Conservation (phyloP, 2,113 vertebrate species). For the Leucosticte australis region DNA sequence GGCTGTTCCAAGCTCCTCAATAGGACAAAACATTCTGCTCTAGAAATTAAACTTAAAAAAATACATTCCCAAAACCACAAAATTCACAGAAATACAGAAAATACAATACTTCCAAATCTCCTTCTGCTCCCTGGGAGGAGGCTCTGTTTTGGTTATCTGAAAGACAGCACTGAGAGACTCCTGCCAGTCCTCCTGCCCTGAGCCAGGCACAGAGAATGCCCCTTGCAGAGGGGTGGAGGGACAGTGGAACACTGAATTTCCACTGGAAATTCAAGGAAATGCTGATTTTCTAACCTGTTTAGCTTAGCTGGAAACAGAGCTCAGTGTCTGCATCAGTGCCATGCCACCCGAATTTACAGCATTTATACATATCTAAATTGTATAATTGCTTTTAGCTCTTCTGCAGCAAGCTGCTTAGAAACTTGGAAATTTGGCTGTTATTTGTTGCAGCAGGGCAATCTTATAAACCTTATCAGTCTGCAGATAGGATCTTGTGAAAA, state of each 20-base stretch:
- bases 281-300: background rate
- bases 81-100: no score
- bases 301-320: background rate
- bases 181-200: background rate
- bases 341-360: background rate
- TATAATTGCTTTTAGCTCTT: background rate
- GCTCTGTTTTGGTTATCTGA: accelerated
- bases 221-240: background rate
- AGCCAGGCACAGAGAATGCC: background rate
- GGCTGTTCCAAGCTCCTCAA: background rate
- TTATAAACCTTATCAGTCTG: background rate
- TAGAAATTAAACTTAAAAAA: background rate
- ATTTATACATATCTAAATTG: background rate
- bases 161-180: background rate
- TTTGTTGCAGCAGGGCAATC: background rate
- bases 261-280: background rate
- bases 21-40: background rate
- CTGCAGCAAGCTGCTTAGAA: background rate
- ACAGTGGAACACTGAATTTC: accelerated
- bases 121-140: background rate
- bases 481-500: background rate
- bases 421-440: background rate
- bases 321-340: background rate
- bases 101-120: background rate
- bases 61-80: no score